Evolutionary conservation across 2,888 invertebrate species (phyloP).

Genomic region (Chaitophorus viminalis): DNA sequence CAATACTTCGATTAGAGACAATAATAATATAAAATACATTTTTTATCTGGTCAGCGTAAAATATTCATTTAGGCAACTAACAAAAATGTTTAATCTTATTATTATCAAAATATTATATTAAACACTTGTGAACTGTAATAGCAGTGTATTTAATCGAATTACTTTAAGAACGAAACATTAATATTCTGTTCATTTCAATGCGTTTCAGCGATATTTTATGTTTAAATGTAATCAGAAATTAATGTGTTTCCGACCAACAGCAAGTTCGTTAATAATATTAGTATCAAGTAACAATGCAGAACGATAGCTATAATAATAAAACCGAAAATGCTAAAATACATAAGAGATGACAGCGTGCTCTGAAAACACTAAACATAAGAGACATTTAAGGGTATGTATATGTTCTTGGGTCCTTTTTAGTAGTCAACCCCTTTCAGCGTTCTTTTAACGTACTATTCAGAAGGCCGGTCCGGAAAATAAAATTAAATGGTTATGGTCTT

Average conservation of each 20-base stretch:
- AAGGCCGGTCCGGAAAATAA: neutral
- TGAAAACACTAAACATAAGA: conserved; percentile 1
- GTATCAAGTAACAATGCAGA: neutral
- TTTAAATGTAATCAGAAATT: neutral
- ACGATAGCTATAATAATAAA: neutral
- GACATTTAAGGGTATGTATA: neutral
- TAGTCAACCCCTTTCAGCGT: neutral
- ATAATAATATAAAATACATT: too few relatives aligned
- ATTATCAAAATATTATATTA: too few relatives aligned
- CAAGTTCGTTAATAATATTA: neutral
- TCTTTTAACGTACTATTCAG: neutral
- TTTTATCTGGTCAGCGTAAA: too few relatives aligned
- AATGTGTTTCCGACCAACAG: neutral
- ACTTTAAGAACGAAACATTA: too few relatives aligned
- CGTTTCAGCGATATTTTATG: too few relatives aligned
- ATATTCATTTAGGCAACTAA: too few relatives aligned
- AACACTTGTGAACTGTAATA: too few relatives aligned
- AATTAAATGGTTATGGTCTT: neutral
- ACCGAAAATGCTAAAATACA: neutral
- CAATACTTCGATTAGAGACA: too few relatives aligned
- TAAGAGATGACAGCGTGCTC: neutral
- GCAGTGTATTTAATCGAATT: too few relatives aligned
- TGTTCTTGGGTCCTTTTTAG: neutral
- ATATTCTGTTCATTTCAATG: too few relatives aligned
- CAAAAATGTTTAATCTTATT: too few relatives aligned